These are phyloP conservation scores for Morinoia aosen DNA, from an alignment of 2,888 invertebrate species.

Conservation along the genomic window DNA sequence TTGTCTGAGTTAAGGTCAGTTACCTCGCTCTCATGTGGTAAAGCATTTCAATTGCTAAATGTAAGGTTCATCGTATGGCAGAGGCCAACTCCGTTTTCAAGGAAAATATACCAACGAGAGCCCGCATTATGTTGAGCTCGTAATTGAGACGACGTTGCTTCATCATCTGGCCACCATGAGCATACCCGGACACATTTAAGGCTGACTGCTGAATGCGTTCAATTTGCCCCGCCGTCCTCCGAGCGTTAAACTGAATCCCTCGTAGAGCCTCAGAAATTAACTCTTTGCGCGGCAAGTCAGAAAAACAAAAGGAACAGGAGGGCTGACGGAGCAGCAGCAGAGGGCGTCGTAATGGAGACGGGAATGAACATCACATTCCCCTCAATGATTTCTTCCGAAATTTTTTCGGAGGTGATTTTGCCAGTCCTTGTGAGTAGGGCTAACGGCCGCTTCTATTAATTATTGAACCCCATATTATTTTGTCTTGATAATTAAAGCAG, in stretches of 20 bases:
- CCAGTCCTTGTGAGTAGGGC: background rate
- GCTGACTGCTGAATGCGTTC: slow-evolving; percentile 21
- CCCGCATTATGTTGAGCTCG: background rate
- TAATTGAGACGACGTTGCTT: background rate
- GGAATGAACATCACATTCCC: background rate
- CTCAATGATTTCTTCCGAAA: background rate
- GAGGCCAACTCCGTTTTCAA: no score
- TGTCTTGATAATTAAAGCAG: background rate
- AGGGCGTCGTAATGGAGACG: background rate
- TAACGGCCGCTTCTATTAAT: background rate
- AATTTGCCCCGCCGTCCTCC: background rate
- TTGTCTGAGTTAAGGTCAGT: no score
- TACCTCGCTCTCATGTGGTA: no score
- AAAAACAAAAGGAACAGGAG: background rate
- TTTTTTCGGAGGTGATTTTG: background rate
- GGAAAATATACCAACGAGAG: no score
- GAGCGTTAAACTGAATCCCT: slow-evolving; percentile 1
- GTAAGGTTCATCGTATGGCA: no score
- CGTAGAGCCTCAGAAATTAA: background rate
- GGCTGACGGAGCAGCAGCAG: background rate
- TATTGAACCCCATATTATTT: background rate
- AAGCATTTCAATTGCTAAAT: no score
- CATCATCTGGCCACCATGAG: background rate
- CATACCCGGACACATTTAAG: background rate
- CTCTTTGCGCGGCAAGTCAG: background rate